Conservation (phyloP, 2,797 vertebrate species). For the Schizopygopsis pylzovi region DNA sequence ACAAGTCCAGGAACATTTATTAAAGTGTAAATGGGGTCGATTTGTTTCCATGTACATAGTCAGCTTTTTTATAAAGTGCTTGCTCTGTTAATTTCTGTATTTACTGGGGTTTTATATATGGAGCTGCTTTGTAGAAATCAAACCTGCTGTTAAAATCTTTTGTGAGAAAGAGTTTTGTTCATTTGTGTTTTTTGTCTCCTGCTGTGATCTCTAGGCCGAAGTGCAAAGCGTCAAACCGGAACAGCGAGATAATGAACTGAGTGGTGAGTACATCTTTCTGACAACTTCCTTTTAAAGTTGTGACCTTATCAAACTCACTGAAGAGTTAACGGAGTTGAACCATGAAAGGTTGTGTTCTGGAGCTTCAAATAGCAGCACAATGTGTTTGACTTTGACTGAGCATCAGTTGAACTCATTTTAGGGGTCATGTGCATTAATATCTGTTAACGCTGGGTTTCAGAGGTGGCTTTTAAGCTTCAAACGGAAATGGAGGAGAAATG, state of each 20-base stretch:
- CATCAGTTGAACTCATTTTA: not conserved
- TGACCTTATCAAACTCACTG: not conserved
- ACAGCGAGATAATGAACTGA: conserved; percentile 67
- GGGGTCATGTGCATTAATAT: not conserved
- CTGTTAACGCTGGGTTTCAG: conserved; percentile 66
- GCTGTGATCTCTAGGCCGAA: conserved; percentile 56
- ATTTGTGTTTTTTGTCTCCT: not conserved
- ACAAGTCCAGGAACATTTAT: not conserved
- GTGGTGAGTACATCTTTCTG: conserved; percentile 69
- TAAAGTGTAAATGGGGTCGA: not conserved
- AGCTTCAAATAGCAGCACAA: not conserved
- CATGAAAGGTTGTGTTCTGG: not conserved
- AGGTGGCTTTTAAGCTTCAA: conserved; percentile 81
- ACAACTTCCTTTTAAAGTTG: not conserved
- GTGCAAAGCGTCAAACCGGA: conserved; percentile 61
- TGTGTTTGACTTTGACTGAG: not conserved
- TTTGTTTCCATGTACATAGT: too few species aligned
- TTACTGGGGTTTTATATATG: not conserved
- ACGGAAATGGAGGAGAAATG: conserved; percentile 84
- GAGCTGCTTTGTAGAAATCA: not conserved
- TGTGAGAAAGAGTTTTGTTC: not conserved
- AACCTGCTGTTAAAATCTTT: not conserved
- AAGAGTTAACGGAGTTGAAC: not conserved
- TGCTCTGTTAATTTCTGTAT: not conserved
- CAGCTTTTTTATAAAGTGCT: too few species aligned